Conservation (phyloP, 2,113 vertebrate species). For the Sus scrofa region DNA sequence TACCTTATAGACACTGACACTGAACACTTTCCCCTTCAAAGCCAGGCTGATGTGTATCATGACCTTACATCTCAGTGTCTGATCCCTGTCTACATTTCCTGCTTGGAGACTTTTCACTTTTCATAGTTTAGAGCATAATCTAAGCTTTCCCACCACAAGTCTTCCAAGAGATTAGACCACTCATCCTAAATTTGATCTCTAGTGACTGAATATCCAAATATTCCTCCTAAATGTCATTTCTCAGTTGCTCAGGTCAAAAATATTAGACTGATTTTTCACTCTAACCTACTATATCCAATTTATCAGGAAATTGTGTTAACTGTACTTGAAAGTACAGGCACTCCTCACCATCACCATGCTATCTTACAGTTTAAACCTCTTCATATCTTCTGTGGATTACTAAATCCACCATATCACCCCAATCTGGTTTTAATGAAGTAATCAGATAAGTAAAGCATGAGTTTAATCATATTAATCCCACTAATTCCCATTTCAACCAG, state of each 20-base stretch:
- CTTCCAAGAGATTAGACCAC: background rate
- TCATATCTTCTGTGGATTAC: background rate
- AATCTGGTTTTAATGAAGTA: background rate
- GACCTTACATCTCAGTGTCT: background rate
- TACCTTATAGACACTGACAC: fast-evolving
- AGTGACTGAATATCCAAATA: background rate
- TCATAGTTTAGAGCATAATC: background rate
- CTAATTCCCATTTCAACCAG: background rate
- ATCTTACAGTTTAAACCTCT: background rate
- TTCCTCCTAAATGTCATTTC: background rate
- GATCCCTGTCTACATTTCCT: background rate
- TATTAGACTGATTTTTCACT: background rate
- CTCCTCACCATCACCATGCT: fast-evolving
- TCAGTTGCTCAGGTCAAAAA: background rate
- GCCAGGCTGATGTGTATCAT: background rate
- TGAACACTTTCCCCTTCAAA: background rate
- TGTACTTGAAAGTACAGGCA: background rate
- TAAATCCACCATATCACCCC: background rate
- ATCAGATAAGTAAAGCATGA: background rate
- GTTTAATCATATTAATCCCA: background rate
- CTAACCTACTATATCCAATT: background rate
- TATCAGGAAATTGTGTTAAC: background rate
- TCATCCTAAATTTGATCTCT: background rate
- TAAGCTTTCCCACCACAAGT: background rate
- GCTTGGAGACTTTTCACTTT: background rate